Percentiles rank a stretch among this genome's conserved stretches.
Conservation (phyloP, 2,113 vertebrate species). For the Choloepus hoffmanni region DNA sequence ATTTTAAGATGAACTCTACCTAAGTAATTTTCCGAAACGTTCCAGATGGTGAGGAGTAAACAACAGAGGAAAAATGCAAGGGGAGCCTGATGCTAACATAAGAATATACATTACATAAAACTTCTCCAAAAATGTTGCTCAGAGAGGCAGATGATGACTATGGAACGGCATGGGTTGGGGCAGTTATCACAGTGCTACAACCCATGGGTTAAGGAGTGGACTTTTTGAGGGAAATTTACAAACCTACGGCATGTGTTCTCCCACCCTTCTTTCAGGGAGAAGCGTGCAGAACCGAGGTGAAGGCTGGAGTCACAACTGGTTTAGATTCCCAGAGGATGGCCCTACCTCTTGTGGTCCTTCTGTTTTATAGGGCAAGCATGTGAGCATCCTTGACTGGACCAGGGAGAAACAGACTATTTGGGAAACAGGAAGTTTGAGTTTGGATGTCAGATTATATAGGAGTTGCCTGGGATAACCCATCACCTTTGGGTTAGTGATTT, state of each 20-base stretch:
- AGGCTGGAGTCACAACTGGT: background rate
- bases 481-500: background rate
- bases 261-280: background rate
- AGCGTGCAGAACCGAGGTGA: background rate
- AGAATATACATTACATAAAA: background rate
- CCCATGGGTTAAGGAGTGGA: background rate
- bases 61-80: background rate
- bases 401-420: background rate
- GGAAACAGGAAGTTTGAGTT: background rate
- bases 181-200: background rate
- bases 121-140: background rate
- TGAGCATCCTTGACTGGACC: background rate
- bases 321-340: background rate
- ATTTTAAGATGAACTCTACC: background rate
- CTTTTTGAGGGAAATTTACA: background rate
- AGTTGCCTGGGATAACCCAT: background rate
- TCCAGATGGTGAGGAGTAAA: background rate
- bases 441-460: background rate
- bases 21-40: background rate
- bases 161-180: background rate
- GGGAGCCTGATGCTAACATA: background rate
- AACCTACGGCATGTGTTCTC: rapidly evolving
- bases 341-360: background rate
- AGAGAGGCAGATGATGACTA: background rate
- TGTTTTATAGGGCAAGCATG: background rate